Evolutionary conservation across 1,140 invertebrate genomes (phyloP).

Genomic region (roundworm (Caenorhabditis elegans)): DNA sequence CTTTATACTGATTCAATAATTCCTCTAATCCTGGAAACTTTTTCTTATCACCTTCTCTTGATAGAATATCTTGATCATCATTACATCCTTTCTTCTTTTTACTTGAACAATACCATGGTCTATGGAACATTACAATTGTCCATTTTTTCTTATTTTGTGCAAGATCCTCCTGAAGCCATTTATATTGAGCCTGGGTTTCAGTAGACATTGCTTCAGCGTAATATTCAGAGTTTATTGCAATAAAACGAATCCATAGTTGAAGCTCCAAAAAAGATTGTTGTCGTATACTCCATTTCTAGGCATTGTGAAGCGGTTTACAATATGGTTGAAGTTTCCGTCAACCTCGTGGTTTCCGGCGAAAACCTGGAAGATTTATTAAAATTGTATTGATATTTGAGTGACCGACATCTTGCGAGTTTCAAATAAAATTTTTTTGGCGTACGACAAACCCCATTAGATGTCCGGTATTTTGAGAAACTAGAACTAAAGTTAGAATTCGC

Average conservation of each 20-base stretch:
- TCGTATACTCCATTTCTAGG: slow-evolving; percentile 38
- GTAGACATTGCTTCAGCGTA: slow-evolving; percentile 88
- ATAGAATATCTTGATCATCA: slow-evolving; percentile 59
- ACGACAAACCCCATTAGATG: no score
- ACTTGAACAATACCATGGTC: slow-evolving; percentile 96
- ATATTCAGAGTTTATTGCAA: slow-evolving; percentile 87
- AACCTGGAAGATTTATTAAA: no score
- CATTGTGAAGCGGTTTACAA: slow-evolving; percentile 56
- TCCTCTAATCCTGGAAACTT: slow-evolving; percentile 75
- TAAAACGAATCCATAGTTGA: slow-evolving; percentile 78
- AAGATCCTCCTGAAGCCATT: slow-evolving; percentile 84
- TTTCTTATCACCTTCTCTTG: slow-evolving; percentile 17
- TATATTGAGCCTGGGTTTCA: slow-evolving; percentile 81
- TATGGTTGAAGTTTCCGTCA: slow-evolving; percentile 55
- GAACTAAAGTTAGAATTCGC: no score
- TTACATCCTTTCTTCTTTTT: slow-evolving; percentile 70
- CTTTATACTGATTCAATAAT: slow-evolving; percentile 82
- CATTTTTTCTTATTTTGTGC: slow-evolving; percentile 73
- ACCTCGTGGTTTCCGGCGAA: slow-evolving; percentile 84
- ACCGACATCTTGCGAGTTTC: no score
- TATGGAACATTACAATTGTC: slow-evolving; percentile 89
- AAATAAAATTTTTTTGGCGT: no score
- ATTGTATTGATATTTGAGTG: no score
- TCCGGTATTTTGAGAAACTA: no score
- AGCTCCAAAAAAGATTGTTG: slow-evolving; percentile 40